phyloP scores from a whole-genome alignment of 2,888 invertebrate genomes.

The Patella caerulea region DNA sequence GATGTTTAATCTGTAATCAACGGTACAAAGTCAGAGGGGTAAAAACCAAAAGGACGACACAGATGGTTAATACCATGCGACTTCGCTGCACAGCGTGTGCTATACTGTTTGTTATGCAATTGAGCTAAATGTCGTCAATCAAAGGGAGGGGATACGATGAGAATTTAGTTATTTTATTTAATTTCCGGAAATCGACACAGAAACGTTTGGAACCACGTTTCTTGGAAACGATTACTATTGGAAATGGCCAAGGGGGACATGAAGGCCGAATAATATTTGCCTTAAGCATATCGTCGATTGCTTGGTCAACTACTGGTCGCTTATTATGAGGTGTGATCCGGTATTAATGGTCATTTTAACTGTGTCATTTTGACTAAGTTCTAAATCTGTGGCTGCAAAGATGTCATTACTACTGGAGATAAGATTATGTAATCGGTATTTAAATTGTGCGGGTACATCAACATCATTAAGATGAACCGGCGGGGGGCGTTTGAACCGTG shows the following conservation, averaged over 20 bases:
- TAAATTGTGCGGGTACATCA: background rate
- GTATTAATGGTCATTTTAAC: too few species aligned
- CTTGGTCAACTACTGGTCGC: background rate
- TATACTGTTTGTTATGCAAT: conserved; percentile 1
- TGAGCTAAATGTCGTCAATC: background rate
- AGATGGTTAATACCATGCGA: background rate
- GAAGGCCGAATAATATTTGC: background rate
- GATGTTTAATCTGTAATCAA: too few species aligned
- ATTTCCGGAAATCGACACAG: background rate
- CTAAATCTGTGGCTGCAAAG: too few species aligned
- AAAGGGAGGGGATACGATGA: conserved; percentile 17
- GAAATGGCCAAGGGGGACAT: background rate
- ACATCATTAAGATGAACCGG: background rate
- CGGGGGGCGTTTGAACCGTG: too few species aligned
- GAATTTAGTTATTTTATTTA: conserved; percentile 26
- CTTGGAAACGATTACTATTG: background rate
- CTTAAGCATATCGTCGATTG: background rate
- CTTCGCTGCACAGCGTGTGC: conserved; percentile 12
- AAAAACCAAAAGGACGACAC: too few species aligned
- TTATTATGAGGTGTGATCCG: background rate
- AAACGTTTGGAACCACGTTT: background rate
- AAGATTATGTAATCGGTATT: background rate
- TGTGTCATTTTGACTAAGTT: too few species aligned
- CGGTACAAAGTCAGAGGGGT: too few species aligned
- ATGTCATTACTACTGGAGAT: background rate